Evolutionary conservation across 1,140 invertebrate genomes (phyloP), one percentile per base, ranked within the genome.

Genomic region (Euborellia annulipes): DNA sequence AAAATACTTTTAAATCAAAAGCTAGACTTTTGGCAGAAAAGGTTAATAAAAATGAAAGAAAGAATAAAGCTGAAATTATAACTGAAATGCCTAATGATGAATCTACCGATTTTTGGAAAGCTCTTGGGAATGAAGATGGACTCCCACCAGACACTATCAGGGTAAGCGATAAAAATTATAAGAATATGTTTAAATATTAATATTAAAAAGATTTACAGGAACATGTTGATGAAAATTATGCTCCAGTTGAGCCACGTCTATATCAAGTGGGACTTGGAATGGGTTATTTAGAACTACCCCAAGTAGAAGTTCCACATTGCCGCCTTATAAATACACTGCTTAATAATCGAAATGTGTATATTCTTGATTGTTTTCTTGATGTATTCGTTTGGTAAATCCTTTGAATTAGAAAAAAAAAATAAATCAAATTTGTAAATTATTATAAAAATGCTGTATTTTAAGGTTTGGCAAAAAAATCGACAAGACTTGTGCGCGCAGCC

Each of bases 381-480:
- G 76, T 98, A n/a, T 99, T 95, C 68, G 89, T 98, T 9, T 99
- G 95, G 92, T 87, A 67, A 67, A 68, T 66, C 50, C 23, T 27
- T 27, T n/a, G n/a, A 13, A 3, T 17, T 19, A 41, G 11, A 13
- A n/a, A 42, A 27, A 6, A 27, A 27, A 6, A 11, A 27, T 11
- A 11, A 27, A 27, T 27, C 20, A 19, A n/a, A n/a, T n/a, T n/a
- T n/a, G n/a, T n/a, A 20, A 22, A 27, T 39, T 39, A 44, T 47
- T 40, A n/a, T n/a, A n/a, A 37, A 38, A 44, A 11, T 18, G 19
- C 40, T 51, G 18, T 36, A 22, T 30, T 38, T 42, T 34, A 51
- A 87, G 85, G 88, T 92, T 98, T 68, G 95, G 96, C n/a, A 3
- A 93, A 95, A 61, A 98, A 98, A 62, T 98, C 95, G 0, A 95